phyloP scores from a whole-genome alignment of 2,888 invertebrate genomes.

The Clunio marinus region DNA sequence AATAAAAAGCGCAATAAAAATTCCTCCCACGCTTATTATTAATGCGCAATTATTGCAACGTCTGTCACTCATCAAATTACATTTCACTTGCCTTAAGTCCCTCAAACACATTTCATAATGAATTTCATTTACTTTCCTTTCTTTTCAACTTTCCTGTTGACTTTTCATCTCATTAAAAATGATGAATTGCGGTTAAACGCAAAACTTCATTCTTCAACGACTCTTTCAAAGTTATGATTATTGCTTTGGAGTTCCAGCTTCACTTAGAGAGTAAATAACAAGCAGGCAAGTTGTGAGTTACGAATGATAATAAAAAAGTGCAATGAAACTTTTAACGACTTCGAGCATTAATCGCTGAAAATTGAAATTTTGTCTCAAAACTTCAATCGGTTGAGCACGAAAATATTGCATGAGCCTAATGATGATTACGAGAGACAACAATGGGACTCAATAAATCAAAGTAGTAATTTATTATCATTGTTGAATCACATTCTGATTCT shows the following conservation, averaged over 20 bases:
- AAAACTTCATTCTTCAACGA: too few species aligned
- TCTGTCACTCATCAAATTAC: background rate
- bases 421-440: conserved; percentile 6
- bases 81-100: too few species aligned
- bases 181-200: background rate
- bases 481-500: too few species aligned
- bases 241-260: background rate
- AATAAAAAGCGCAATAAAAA: too few species aligned
- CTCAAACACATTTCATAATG: background rate
- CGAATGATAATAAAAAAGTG: background rate
- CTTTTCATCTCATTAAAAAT: background rate
- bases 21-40: conserved; percentile 1
- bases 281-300: background rate
- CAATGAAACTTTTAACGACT: background rate
- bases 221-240: background rate
- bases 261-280: background rate
- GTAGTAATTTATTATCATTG: too few species aligned
- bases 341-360: background rate
- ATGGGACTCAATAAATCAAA: too few species aligned
- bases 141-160: background rate
- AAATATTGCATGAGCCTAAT: background rate
- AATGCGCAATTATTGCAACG: background rate
- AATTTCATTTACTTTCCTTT: background rate
- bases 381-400: background rate
- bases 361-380: background rate